Percentiles rank a stretch among this genome's conserved stretches.
phyloP scores from a whole-genome alignment of 2,797 vertebrate species.

The Lacerta agilis region DNA sequence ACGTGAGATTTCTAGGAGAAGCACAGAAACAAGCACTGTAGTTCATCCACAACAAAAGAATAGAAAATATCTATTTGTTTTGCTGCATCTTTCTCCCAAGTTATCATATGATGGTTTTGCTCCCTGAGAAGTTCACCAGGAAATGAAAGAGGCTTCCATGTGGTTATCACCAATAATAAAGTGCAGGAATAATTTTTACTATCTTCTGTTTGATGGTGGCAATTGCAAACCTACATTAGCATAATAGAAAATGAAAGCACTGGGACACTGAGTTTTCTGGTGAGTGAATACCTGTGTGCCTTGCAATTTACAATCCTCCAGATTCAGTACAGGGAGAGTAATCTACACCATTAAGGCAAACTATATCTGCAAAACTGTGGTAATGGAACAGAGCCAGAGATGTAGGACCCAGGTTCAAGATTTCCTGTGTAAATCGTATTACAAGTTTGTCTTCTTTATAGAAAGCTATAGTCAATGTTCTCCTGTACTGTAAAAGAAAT shows the following conservation, averaged over 20 bases:
- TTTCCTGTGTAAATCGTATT: slow-evolving; percentile 5
- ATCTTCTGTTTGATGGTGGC: not conserved
- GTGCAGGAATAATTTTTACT: slow-evolving; percentile 14
- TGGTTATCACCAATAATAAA: not conserved
- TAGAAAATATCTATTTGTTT: not conserved
- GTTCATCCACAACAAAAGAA: slow-evolving; percentile 6
- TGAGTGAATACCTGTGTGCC: not conserved
- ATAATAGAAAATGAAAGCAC: slow-evolving; percentile 17
- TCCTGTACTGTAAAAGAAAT: not conserved
- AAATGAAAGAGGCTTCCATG: not conserved
- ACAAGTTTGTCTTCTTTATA: not conserved
- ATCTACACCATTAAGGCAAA: slow-evolving; percentile 18
- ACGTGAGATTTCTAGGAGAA: not conserved
- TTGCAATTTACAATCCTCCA: slow-evolving; percentile 11
- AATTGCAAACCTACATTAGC: slow-evolving; percentile 17
- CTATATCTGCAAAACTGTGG: not conserved
- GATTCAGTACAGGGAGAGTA: not conserved
- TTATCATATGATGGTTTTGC: not conserved
- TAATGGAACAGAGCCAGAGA: slow-evolving; percentile 7
- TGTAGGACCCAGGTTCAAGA: not conserved
- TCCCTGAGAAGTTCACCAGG: not conserved
- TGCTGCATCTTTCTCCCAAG: not conserved
- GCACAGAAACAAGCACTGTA: slow-evolving; percentile 11
- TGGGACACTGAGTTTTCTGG: not conserved
- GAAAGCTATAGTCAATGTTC: not conserved